Conservation (phyloP, 1,140 invertebrate species). For the Drosophila parabipectinata region DNA sequence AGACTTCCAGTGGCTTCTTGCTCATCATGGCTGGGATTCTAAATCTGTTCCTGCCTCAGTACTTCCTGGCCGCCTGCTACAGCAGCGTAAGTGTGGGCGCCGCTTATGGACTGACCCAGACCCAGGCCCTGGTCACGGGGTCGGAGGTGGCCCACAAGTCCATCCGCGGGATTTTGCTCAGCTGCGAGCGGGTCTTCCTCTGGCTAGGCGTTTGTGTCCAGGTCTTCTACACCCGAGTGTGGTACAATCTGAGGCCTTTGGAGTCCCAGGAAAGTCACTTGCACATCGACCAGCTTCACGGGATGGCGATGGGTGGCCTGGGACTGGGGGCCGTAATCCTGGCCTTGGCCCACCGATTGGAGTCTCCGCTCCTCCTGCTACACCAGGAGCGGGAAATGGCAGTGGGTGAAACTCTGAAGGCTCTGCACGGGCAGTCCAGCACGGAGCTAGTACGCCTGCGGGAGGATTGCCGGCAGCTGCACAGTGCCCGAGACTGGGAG, state of each 20-base stretch:
- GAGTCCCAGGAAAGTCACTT: slow-evolving; percentile 45
- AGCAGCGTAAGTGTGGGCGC: slow-evolving; percentile 67
- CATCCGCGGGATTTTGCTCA: slow-evolving; percentile 65
- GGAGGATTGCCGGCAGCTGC: slow-evolving; percentile 69
- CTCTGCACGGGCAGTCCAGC: slow-evolving; percentile 49
- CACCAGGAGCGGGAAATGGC: slow-evolving; percentile 70
- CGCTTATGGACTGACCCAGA: slow-evolving; percentile 64
- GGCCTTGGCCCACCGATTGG: slow-evolving; percentile 57
- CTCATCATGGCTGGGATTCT: slow-evolving; percentile 60
- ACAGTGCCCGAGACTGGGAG: slow-evolving; percentile 66
- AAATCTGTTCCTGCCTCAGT: slow-evolving; percentile 50
- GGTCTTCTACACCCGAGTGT: slow-evolving; percentile 70
- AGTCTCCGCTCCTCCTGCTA: slow-evolving; percentile 70
- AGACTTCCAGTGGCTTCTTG: slow-evolving; percentile 69
- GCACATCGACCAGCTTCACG: slow-evolving; percentile 76
- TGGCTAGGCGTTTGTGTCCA: slow-evolving; percentile 74
- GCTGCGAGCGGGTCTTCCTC: slow-evolving; percentile 69
- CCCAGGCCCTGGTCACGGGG: slow-evolving; percentile 65
- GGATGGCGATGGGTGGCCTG: slow-evolving; percentile 54
- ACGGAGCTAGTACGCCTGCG: slow-evolving; percentile 63
- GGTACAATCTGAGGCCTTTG: slow-evolving; percentile 62
- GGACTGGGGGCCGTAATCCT: slow-evolving; percentile 59
- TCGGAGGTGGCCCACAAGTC: slow-evolving; percentile 68
- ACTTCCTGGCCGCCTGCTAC: slow-evolving; percentile 63
- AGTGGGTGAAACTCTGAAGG: slow-evolving; percentile 61